Conservation (phyloP, 2,113 vertebrate genomes). For the Mungos mungo region DNA sequence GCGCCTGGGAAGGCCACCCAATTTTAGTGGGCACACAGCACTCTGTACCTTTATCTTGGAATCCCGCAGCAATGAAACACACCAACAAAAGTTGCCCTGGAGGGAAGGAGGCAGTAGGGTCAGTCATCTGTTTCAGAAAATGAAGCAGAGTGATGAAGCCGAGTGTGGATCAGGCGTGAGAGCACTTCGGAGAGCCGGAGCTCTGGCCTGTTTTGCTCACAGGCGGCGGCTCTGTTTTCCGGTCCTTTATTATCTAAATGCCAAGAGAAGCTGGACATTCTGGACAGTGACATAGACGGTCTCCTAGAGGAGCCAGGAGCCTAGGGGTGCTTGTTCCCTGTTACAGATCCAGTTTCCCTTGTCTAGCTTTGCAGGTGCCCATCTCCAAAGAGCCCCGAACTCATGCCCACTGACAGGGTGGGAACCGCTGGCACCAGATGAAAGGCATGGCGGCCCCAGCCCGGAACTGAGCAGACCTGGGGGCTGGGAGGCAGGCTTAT, state of each 20-base stretch:
- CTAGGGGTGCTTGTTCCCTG: neutral
- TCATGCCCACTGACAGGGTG: neutral
- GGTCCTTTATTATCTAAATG: neutral
- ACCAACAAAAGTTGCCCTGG: neutral
- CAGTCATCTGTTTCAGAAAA: neutral
- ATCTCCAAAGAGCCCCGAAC: neutral
- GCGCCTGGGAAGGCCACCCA: neutral
- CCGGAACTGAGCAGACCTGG: neutral
- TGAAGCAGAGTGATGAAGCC: neutral
- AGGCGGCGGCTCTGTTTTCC: neutral
- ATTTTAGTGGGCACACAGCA: neutral
- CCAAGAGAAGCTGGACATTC: neutral
- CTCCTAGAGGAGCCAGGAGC: neutral
- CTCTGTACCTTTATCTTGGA: neutral
- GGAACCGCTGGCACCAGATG: no score
- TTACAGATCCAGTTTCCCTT: neutral
- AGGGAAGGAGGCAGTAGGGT: no score
- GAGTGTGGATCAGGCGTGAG: neutral
- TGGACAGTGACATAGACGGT: fast-evolving
- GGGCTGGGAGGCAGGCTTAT: neutral
- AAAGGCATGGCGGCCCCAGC: neutral
- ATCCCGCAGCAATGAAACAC: neutral
- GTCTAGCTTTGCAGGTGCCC: neutral
- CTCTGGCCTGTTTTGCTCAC: neutral
- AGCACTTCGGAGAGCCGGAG: neutral